These are phyloP conservation scores for Melanotaenia duboulayi DNA, from an alignment of 2,113 vertebrate species.

Conservation along the genomic window DNA sequence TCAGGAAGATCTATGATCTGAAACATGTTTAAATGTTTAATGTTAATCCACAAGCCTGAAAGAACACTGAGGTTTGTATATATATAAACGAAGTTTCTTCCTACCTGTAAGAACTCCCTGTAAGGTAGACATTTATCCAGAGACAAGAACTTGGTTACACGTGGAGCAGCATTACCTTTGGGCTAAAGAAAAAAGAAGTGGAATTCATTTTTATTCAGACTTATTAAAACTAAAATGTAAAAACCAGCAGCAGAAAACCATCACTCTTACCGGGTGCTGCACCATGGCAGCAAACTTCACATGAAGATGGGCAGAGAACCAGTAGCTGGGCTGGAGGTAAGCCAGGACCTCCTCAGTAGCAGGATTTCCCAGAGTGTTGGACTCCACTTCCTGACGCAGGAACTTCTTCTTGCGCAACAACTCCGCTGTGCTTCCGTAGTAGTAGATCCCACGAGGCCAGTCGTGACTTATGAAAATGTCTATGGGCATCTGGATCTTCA, in stretches of 20 bases:
- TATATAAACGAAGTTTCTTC: not conserved
- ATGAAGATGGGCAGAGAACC: slow-evolving; percentile 98
- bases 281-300: slow-evolving; percentile 97
- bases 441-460: slow-evolving; percentile 95
- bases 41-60: not conserved
- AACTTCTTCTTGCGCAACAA: slow-evolving; percentile 93
- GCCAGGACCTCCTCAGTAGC: slow-evolving; percentile 92
- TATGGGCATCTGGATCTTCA: slow-evolving; percentile 89
- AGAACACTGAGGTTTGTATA: not conserved
- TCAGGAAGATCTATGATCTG: slow-evolving; percentile 90
- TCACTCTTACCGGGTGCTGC: slow-evolving; percentile 88
- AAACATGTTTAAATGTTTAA: slow-evolving; percentile 7
- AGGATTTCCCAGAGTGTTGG: slow-evolving; percentile 92
- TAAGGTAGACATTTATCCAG: slow-evolving; percentile 97
- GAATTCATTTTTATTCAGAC: not conserved
- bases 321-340: slow-evolving; percentile 92
- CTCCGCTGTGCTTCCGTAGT: slow-evolving; percentile 90
- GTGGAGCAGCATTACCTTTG: slow-evolving; percentile 83
- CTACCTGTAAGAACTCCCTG: slow-evolving; percentile 96
- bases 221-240: not conserved
- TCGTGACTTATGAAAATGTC: slow-evolving; percentile 97
- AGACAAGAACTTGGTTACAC: slow-evolving; percentile 94
- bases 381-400: slow-evolving; percentile 93
- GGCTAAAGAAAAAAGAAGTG: slow-evolving; percentile 55
- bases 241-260: not conserved